Conservation (phyloP, 1,140 invertebrate genomes). For the Megathymus violae region DNA sequence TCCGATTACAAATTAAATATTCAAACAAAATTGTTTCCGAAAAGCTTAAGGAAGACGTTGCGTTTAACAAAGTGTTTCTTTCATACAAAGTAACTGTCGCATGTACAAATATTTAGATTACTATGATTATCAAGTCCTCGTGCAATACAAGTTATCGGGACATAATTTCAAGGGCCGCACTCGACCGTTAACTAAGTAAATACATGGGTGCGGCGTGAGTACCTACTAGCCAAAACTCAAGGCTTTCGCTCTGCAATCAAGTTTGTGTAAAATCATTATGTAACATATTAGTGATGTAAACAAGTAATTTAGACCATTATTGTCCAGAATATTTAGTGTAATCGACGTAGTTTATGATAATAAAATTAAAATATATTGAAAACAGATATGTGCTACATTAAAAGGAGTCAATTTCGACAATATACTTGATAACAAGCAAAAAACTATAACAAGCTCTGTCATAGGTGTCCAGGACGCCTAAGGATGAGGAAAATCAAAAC, state of each 20-base stretch:
- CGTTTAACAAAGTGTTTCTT: conserved; percentile 54
- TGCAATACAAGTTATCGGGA: conserved; percentile 65
- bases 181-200: conserved; percentile 64
- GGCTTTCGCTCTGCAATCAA: conserved; percentile 38
- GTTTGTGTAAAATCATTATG: conserved; percentile 14
- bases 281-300: too few relatives aligned
- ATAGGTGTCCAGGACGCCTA: too few relatives aligned
- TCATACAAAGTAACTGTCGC: conserved; percentile 60
- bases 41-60: conserved; percentile 7
- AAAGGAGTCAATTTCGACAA: too few relatives aligned
- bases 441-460: too few relatives aligned
- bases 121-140: conserved; percentile 48
- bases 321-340: conserved; percentile 2
- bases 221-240: conserved; percentile 52
- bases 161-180: conserved; percentile 61
- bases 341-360: too few relatives aligned
- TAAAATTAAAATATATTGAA: too few relatives aligned
- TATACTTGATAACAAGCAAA: too few relatives aligned
- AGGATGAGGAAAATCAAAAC: too few relatives aligned
- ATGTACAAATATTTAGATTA: conserved; percentile 60
- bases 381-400: too few relatives aligned
- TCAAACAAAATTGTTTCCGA: conserved; percentile 15
- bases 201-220: conserved; percentile 58
- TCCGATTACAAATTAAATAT: too few relatives aligned
- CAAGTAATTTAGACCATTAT: too few relatives aligned